Base-by-base conservation (phyloP, 1,140 invertebrate species). In the Metaphire vulgaris region DNA sequence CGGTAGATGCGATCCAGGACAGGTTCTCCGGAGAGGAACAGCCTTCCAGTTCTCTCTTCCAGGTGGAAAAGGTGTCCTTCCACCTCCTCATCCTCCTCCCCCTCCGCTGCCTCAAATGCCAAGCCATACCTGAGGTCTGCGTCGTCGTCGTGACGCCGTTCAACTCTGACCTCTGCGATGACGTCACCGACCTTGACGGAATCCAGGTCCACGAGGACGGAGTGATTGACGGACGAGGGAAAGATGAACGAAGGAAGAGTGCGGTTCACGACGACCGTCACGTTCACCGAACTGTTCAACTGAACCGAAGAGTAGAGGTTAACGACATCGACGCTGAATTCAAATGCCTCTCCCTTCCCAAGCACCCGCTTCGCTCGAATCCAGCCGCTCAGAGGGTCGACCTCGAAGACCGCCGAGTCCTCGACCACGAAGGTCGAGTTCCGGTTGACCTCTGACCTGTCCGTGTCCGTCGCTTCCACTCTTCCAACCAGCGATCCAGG, bases 191-290 rank as follows among this genome's bases (percentile, higher is more conserved):
- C 41, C 41, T 56, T 56, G 41, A 56, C 41, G 41, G 21, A 6
- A 21, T 21, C 21, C 6, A 21, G 41, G 41, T 56, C 41, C 6
- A 56, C 6, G 41, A 21, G 6, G 6, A 56, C 41, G 41, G 41
- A 56, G 41, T 6, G 21, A 21, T 56, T 56, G 41, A 21, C 6
- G 6, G 78, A 73, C 41, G 74, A 78, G 0, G 83, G 82, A 69
- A 82, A 81, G 56, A 78, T 77, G 73, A 85, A 81, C 1, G 79
- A 65, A 16, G 85, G 85, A 1, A 71, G 68, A 76, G 85, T 83
- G 78, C 85, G 84, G 77, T 85, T 85, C 1, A 86, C 80, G 12
- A 75, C 77, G 2, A 85, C 79, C 0, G 77, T 83, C 12, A 84
- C 83, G 73, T 79, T 73, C 28, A 71, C 65, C 6, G 34, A 33